Base-by-base conservation (phyloP, 1,140 invertebrate species). In the Drosophila jambulina region DNA sequence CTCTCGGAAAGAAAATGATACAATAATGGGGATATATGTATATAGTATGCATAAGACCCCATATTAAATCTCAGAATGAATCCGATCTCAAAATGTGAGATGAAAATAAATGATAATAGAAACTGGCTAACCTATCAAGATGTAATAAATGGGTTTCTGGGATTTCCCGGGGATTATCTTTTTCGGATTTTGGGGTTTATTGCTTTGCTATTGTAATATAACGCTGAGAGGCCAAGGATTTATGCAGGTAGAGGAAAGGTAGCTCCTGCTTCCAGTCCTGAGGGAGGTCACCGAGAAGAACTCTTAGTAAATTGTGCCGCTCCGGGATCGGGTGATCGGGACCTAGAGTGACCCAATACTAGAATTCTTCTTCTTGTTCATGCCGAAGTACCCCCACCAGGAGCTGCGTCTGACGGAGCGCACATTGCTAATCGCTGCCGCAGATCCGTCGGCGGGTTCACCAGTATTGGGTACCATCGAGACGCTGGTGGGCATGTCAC, bases 321-420 rank as follows among this genome's bases (percentile, higher is more conserved):
- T n/a, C 27, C 9, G 4, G 46, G 46, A 48, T 48, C 23, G 46
- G 46, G 1, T 27, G 6, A 15, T 25, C 23, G 23, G 23, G 1
- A 6, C 23, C 62, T 70, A 70, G 21, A 78, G 63, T 21, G 80
- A 69, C 25, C 57, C 54, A 15, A 57, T 46, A 48, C 36, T 75
- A 46, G 43, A 19, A 51, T 83, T 82, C 42, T 83, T 82, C 42
- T 38, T 65, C 45, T 36, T 75, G 32, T 53, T 75, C 40, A 83
- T 70, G 2, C 80, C 80, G 15, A 82, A 36, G 40, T 70, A 82
- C 8, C 74, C 70, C 80, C 75, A 83, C 80, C 80, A 82, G 25
- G 75, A 46, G 19, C 36, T 49, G 29, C 48, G 67, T 2, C 29
- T 19, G 1, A 2, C 10, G n/a, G 49, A 19, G n/a, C n/a, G 49